Evolutionary conservation across 2,113 vertebrate species (phyloP).

Genomic region (Pogona vitticeps): DNA sequence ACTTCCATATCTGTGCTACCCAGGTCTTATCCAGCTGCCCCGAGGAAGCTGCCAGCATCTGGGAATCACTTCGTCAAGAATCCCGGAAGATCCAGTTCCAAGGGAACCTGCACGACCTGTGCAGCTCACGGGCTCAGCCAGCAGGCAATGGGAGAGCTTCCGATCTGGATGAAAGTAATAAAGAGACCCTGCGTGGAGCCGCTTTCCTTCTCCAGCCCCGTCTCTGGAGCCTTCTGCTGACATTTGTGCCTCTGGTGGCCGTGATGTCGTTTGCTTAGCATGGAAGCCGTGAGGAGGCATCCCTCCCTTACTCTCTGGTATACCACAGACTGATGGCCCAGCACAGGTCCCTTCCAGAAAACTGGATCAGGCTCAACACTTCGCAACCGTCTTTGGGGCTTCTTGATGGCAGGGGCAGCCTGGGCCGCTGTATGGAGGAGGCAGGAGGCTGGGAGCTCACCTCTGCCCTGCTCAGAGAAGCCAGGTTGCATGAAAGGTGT

Average conservation of each 20-base stretch:
- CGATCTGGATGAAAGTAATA: conserved; percentile 81
- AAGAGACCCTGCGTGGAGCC: conserved; percentile 82
- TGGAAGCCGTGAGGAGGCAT: not conserved
- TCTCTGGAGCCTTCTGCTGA: conserved; percentile 31
- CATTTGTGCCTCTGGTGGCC: conserved; percentile 61
- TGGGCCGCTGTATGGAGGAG: not conserved
- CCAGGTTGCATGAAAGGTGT: not conserved
- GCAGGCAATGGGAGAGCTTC: conserved; percentile 59
- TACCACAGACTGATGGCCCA: not conserved
- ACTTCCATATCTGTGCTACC: conserved; percentile 90
- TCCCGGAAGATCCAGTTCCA: conserved; percentile 93
- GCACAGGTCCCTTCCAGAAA: not conserved
- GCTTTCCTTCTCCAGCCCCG: conserved; percentile 35
- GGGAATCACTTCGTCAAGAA: conserved; percentile 93
- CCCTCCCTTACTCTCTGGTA: not conserved
- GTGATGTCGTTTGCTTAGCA: conserved; percentile 64
- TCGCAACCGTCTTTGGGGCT: not conserved
- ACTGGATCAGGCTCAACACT: not conserved
- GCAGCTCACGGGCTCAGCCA: conserved; percentile 76
- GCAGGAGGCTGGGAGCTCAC: not conserved
- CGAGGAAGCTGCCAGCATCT: conserved; percentile 86
- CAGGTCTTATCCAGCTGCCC: conserved; percentile 88
- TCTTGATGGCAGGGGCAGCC: not conserved
- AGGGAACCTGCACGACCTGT: conserved; percentile 93
- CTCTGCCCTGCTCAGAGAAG: not conserved